These are phyloP conservation scores for Columba livia DNA, from an alignment of 2,113 vertebrate species.

Conservation along the genomic window DNA sequence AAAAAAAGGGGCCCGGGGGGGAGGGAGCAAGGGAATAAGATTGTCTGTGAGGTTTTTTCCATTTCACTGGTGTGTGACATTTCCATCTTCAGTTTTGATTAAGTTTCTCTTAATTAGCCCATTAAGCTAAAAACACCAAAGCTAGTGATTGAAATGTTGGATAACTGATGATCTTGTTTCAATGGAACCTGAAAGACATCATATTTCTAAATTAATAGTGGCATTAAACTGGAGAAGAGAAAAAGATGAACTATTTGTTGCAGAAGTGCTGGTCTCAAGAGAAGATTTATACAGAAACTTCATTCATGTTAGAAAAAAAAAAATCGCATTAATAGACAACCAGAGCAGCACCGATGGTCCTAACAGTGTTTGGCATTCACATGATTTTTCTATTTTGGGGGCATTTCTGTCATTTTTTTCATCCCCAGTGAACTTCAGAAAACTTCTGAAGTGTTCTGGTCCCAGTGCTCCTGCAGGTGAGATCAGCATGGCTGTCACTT, in stretches of 20 bases:
- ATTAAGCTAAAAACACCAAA: constrained; percentile 53
- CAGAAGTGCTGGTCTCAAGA: constrained; percentile 27
- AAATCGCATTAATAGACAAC: not conserved
- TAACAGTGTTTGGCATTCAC: not conserved
- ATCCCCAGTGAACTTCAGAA: not conserved
- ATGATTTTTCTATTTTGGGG: not conserved
- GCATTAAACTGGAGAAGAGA: constrained; percentile 33
- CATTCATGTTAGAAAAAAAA: not conserved
- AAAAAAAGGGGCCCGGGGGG: too few species aligned
- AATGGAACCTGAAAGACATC: constrained; percentile 41
- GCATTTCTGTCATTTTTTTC: not conserved
- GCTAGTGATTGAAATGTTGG: constrained; percentile 52
- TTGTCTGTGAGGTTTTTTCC: not conserved
- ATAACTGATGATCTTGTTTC: constrained; percentile 55
- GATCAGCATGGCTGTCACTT: not conserved
- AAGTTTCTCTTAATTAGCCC: constrained; percentile 56
- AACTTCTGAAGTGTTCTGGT: not conserved
- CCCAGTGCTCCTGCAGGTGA: not conserved
- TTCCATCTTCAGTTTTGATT: constrained; percentile 60
- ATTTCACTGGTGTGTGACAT: constrained; percentile 40
- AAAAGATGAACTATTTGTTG: constrained; percentile 46
- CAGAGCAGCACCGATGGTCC: not conserved
- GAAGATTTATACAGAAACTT: not conserved
- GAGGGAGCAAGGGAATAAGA: not conserved
- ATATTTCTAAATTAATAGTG: constrained; percentile 54